These are phyloP conservation scores for Acronicta alni DNA, from an alignment of 2,888 invertebrate species.

Conservation along the genomic window DNA sequence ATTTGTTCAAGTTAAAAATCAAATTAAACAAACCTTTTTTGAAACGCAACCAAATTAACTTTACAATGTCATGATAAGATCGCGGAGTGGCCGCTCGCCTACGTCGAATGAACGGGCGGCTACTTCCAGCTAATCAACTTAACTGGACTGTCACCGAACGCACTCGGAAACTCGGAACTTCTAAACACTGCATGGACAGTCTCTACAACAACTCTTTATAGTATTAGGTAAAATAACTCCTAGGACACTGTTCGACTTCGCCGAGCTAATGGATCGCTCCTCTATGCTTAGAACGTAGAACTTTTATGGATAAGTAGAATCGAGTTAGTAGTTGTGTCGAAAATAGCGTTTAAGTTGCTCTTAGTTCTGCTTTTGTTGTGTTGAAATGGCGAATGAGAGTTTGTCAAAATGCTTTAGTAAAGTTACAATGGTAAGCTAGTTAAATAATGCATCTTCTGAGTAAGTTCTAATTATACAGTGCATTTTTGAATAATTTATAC, in stretches of 20 bases:
- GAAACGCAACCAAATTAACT: constrained; percentile 70
- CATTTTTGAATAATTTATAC: constrained; percentile 1
- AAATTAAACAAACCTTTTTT: constrained; percentile 63
- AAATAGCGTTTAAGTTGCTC: constrained; percentile 78
- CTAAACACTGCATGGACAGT: constrained; percentile 72
- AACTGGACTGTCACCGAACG: constrained; percentile 69
- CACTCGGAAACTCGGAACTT: constrained; percentile 79
- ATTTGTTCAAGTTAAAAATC: constrained; percentile 63
- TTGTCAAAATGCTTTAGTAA: constrained; percentile 53
- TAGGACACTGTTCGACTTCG: constrained; percentile 81
- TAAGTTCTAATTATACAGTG: constrained; percentile 5
- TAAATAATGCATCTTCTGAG: constrained; percentile 26
- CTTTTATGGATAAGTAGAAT: constrained; percentile 85
- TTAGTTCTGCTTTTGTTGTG: constrained; percentile 69
- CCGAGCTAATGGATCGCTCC: constrained; percentile 82
- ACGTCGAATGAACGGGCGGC: constrained; percentile 67
- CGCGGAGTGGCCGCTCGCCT: constrained; percentile 67
- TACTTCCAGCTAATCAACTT: constrained; percentile 79
- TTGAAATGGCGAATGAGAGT: constrained; percentile 62
- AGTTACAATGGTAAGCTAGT: constrained; percentile 40
- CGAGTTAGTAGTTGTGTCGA: constrained; percentile 78
- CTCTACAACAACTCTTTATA: constrained; percentile 81
- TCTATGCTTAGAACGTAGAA: constrained; percentile 82
- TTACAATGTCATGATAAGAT: constrained; percentile 72
- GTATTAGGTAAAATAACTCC: constrained; percentile 83